Percentiles rank a stretch among this genome's conserved stretches.
phyloP scores from a whole-genome alignment of 2,888 invertebrate genomes.

The Lapara coniferarum region DNA sequence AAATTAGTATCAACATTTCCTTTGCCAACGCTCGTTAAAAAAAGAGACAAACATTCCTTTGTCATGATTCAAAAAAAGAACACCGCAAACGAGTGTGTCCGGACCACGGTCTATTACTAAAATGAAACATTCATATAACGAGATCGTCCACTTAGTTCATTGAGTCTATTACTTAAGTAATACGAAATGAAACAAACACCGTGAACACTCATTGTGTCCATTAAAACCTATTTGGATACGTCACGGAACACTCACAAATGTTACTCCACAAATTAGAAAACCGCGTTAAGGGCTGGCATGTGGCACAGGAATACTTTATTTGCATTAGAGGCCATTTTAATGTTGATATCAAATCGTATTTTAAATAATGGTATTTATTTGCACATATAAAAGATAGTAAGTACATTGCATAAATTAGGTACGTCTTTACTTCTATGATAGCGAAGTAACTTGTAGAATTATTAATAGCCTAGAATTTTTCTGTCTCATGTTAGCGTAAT shows the following conservation, averaged over 20 bases:
- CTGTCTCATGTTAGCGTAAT: no score
- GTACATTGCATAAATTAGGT: no score
- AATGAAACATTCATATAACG: slow-evolving; percentile 28
- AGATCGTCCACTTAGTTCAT: slow-evolving; percentile 28
- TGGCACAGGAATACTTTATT: background rate
- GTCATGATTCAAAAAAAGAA: slow-evolving; percentile 24
- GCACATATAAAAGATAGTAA: no score
- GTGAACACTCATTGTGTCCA: slow-evolving; percentile 39
- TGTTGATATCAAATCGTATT: no score
- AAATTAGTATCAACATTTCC: background rate
- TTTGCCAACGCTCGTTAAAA: background rate
- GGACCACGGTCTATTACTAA: slow-evolving; percentile 25
- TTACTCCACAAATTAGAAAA: slow-evolving; percentile 50
- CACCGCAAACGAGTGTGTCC: slow-evolving; percentile 19
- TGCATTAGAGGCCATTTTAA: background rate
- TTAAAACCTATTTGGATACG: slow-evolving; percentile 44
- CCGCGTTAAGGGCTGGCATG: slow-evolving; percentile 32
- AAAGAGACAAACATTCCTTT: background rate
- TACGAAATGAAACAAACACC: slow-evolving; percentile 28
- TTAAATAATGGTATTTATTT: no score
- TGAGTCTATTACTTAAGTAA: slow-evolving; percentile 30
- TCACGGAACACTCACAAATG: slow-evolving; percentile 41
- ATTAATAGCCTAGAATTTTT: no score
- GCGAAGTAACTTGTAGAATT: no score
- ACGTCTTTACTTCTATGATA: no score